A percentile compares a stretch with the other conserved stretches of the same genome.
phyloP scores from a whole-genome alignment of 2,888 invertebrate species.

The Hipparchia sbordonii region DNA sequence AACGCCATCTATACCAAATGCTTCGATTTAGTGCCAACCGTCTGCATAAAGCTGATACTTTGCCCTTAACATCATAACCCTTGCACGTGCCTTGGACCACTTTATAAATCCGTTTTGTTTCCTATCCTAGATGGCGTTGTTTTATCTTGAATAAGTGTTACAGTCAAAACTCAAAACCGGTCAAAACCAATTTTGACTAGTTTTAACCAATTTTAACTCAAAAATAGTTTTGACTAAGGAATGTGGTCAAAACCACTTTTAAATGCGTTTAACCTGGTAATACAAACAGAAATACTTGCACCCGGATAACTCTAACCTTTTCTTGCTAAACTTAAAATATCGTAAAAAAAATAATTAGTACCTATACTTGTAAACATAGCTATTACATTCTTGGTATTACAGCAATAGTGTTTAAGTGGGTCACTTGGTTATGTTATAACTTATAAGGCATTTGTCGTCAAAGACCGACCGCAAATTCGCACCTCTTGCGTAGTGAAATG shows the following conservation, averaged over 20 bases:
- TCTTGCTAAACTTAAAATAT: background rate
- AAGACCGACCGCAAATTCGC: conserved; percentile 55
- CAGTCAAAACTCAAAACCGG: too few species aligned
- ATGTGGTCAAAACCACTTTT: too few species aligned
- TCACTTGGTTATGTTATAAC: conserved; percentile 26
- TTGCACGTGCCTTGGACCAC: background rate
- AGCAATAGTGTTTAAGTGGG: conserved; percentile 32
- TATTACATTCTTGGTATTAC: conserved; percentile 1
- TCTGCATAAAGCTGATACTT: background rate
- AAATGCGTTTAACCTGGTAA: too few species aligned
- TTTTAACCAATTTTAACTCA: too few species aligned
- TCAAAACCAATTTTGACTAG: too few species aligned
- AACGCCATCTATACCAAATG: background rate
- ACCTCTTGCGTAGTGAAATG: conserved; percentile 47
- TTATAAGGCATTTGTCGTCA: conserved; percentile 33
- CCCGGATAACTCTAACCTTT: too few species aligned
- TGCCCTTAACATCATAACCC: background rate
- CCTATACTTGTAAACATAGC: background rate
- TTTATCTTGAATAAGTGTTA: too few species aligned
- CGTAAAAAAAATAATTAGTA: background rate
- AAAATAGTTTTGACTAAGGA: too few species aligned
- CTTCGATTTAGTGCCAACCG: background rate
- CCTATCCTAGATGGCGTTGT: background rate
- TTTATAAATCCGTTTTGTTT: background rate
- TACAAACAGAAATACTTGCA: too few species aligned